Base-by-base conservation (phyloP, 2,113 vertebrate genomes). In the Hucho hucho region DNA sequence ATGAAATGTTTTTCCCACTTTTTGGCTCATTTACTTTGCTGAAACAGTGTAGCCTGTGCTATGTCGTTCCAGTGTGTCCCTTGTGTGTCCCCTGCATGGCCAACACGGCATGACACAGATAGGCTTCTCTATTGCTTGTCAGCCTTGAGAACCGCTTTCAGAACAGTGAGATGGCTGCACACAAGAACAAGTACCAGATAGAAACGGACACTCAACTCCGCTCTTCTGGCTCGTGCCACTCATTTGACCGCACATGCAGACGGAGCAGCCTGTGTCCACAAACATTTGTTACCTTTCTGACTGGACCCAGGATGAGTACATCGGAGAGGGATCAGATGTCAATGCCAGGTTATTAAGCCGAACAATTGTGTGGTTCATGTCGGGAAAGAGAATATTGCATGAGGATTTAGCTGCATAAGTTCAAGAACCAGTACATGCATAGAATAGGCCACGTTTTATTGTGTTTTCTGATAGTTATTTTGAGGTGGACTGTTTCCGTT, bases 11-110 rank as follows among this genome's bases (percentile, higher is more conserved):
- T 70, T 22, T 56, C 56, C 14, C 28, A 11, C 1, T 70, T 81
- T 83, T 80, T 68, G 73, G 81, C 79, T 89, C 83, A 88, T 87
- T 86, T 87, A 81, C 81, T 86, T 79, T 77, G 73, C 64, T 72
- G 79, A 88, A 86, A 86, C 85, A 73, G 64, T 75, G 49, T 64
- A 70, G 46, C 14, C 47, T 49, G 11, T 12, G 58, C 70, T 22
- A 16, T 72, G 74, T 83, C 65, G 84, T 87, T 81, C 78, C 37
- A 66, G 18, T 24, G 14, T 1, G 53, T 87, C 83, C 72, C 87
- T 64, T 56, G 72, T 79, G 76, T 80, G 75, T 79, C 64, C 72
- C 78, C 53, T 78, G 58, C 12, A 2, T 72, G 56, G 70, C 72
- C 83, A 88, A 75, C 82, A 83, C 83, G 77, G 75, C 43, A 65